phyloP scores from a whole-genome alignment of 1,140 invertebrate species.

The Drosophila azteca region DNA sequence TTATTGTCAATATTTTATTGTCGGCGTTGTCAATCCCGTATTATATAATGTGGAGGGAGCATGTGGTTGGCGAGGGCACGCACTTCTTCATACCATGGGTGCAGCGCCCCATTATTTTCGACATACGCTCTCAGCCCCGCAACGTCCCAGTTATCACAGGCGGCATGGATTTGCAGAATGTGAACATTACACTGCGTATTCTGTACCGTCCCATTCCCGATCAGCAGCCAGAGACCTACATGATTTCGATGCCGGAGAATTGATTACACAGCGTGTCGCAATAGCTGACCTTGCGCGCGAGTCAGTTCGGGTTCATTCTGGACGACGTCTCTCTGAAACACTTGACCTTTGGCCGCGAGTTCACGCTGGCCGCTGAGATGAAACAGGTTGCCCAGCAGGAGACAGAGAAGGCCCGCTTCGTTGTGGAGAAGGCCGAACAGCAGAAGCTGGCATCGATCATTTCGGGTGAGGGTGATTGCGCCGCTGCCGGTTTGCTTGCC shows the following conservation, averaged over 20 bases:
- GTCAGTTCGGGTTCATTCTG: slow-evolving; percentile 97
- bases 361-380: slow-evolving; percentile 99
- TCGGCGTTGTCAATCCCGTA: slow-evolving; percentile 97
- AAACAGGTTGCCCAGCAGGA: slow-evolving; percentile 99
- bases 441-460: slow-evolving; percentile 96
- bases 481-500: slow-evolving; percentile 95
- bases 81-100: slow-evolving; percentile 99
- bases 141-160: slow-evolving; percentile 99
- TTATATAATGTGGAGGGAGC: slow-evolving; percentile 99
- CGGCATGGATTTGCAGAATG: slow-evolving; percentile 99
- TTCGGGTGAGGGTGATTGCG: slow-evolving; percentile 98
- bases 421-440: slow-evolving; percentile 99
- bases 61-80: slow-evolving; percentile 98
- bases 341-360: slow-evolving; percentile 99
- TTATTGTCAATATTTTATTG: slow-evolving; percentile 85
- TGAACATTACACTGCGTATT: slow-evolving; percentile 99
- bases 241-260: slow-evolving; percentile 99
- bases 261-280: slow-evolving; percentile 99
- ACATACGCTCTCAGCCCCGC: slow-evolving; percentile 97
- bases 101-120: slow-evolving; percentile 98
- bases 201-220: slow-evolving; percentile 96
- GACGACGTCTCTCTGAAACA: slow-evolving; percentile 99
- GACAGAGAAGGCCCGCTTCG: slow-evolving; percentile 98
- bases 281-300: slow-evolving; percentile 95
- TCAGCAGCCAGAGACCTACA: slow-evolving; percentile 96